phyloP scores from a whole-genome alignment of 2,797 vertebrate species.

The Sparidentex hasta region DNA sequence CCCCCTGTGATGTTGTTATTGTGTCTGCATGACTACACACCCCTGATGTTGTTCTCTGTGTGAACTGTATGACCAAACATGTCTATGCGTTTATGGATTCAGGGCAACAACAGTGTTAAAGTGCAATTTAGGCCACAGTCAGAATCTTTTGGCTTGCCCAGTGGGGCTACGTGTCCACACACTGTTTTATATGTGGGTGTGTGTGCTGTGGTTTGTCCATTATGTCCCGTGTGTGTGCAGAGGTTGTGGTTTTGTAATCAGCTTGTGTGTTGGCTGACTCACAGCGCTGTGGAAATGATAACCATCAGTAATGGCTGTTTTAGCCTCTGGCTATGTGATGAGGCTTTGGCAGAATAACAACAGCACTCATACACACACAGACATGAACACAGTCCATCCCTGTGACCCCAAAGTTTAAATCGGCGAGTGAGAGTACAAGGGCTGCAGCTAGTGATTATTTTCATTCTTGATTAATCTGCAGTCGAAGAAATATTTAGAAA shows the following conservation, averaged over 20 bases:
- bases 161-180: slow-evolving; percentile 18
- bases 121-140: slow-evolving; percentile 62
- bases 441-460: neutral
- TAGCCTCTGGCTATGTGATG: slow-evolving; percentile 63
- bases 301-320: slow-evolving; percentile 72
- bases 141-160: slow-evolving; percentile 53
- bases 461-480: neutral
- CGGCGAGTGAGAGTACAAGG: neutral
- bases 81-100: slow-evolving; percentile 49
- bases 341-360: slow-evolving; percentile 57
- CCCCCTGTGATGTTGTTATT: slow-evolving; percentile 16
- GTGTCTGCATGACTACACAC: slow-evolving; percentile 12
- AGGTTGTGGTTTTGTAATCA: slow-evolving; percentile 76
- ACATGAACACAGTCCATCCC: neutral
- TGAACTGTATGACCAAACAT: slow-evolving; percentile 40
- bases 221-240: slow-evolving; percentile 25
- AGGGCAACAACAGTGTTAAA: slow-evolving; percentile 52
- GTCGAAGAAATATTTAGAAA: neutral
- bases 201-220: slow-evolving; percentile 29
- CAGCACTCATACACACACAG: slow-evolving; percentile 5
- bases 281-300: slow-evolving; percentile 69
- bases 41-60: slow-evolving; percentile 35
- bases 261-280: slow-evolving; percentile 73
- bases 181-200: slow-evolving; percentile 7
- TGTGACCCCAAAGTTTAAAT: slow-evolving; percentile 3